Evolutionary conservation across 2,888 invertebrate genomes (phyloP).

Genomic region (Morpho helenor): DNA sequence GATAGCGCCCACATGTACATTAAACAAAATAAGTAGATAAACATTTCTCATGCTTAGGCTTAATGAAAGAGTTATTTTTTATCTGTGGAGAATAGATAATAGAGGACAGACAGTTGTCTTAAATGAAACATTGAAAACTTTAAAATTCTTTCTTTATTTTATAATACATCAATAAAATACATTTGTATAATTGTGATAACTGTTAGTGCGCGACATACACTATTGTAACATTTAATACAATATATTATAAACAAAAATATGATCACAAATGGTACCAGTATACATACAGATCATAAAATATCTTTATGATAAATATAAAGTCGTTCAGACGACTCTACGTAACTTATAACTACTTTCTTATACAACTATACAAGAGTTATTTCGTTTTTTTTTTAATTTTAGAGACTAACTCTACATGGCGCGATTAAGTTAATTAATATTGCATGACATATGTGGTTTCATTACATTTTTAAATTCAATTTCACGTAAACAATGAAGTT

Average conservation of each 20-base stretch:
- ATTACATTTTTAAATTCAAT: too few species aligned
- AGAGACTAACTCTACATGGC: too few species aligned
- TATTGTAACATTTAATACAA: conserved; percentile 28
- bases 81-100: too few species aligned
- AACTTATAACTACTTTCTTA: neutral
- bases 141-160: conserved; percentile 43
- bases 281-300: conserved; percentile 12
- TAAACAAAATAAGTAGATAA: too few species aligned
- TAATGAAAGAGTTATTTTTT: too few species aligned
- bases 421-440: too few species aligned
- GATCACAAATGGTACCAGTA: conserved; percentile 25
- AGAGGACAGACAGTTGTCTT: too few species aligned
- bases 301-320: conserved; percentile 5
- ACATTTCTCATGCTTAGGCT: too few species aligned
- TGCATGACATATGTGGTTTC: too few species aligned
- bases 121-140: conserved; percentile 33
- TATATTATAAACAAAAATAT: conserved; percentile 22
- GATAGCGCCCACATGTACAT: too few species aligned
- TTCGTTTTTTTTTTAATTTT: neutral
- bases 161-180: conserved; percentile 68
- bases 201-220: conserved; percentile 38
- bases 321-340: neutral
- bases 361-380: neutral
- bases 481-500: too few species aligned
- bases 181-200: conserved; percentile 62